A percentile compares a stretch with the other conserved stretches of the same genome.
Evolutionary conservation across 2,888 invertebrate species (phyloP).

Genomic region (Drosophila mulleri): DNA sequence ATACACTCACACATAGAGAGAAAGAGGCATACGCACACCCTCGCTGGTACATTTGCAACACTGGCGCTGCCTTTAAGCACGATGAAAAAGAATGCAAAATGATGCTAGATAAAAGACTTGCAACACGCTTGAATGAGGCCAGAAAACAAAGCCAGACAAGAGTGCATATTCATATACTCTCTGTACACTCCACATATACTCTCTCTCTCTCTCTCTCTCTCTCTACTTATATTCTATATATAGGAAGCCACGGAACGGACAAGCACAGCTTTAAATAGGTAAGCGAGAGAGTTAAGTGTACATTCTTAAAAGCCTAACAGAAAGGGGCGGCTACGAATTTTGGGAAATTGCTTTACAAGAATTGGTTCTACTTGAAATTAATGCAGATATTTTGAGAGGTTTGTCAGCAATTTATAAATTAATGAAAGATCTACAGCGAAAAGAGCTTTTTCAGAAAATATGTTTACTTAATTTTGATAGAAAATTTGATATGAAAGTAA

Average conservation of each 20-base stretch:
- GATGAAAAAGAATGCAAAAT: constrained; percentile 51
- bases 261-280: constrained; percentile 21
- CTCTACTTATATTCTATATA: constrained; percentile 7
- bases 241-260: constrained; percentile 10
- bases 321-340: background rate
- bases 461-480: background rate
- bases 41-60: constrained; percentile 14
- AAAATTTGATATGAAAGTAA: no score
- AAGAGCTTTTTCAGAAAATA: no score
- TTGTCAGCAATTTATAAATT: background rate
- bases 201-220: background rate
- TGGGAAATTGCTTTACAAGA: background rate
- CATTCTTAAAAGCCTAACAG: background rate
- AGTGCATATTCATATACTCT: constrained; percentile 6
- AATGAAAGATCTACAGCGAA: no score
- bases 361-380: background rate
- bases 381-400: background rate
- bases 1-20: background rate
- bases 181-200: constrained; percentile 1
- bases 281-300: constrained; percentile 15
- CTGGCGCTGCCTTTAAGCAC: constrained; percentile 15
- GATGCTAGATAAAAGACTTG: constrained; percentile 46
- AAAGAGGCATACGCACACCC: constrained; percentile 3
- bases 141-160: constrained; percentile 18
- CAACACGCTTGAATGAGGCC: constrained; percentile 15